Conservation (phyloP, 2,797 vertebrate species). For the Malacoraja senta region DNA sequence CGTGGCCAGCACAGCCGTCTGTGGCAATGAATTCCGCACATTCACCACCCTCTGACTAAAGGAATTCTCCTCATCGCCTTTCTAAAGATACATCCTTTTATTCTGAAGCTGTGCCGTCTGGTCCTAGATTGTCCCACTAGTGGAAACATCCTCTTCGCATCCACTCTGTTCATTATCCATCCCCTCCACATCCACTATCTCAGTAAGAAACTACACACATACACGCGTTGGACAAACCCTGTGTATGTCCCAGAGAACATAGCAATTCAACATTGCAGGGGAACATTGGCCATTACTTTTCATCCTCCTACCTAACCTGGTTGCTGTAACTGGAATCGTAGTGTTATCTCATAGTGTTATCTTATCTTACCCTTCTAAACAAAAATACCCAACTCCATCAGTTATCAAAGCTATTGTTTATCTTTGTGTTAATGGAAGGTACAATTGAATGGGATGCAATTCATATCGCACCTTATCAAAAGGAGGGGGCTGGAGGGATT, state of each 20-base stretch:
- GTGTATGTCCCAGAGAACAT: not conserved
- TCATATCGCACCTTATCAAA: too few species aligned
- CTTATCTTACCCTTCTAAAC: not conserved
- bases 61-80: too few species aligned
- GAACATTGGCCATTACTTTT: not conserved
- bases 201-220: not conserved
- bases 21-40: too few species aligned
- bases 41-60: too few species aligned
- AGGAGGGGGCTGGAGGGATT: not conserved
- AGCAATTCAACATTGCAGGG: not conserved
- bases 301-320: not conserved
- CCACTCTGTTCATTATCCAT: too few species aligned
- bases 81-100: too few species aligned
- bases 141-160: too few species aligned
- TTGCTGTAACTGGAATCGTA: not conserved
- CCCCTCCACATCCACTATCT: too few species aligned
- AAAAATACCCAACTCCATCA: not conserved
- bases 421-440: not conserved
- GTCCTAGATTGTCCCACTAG: too few species aligned
- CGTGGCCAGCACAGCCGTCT: too few species aligned
- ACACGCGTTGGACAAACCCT: not conserved
- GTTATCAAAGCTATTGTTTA: not conserved
- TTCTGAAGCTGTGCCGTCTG: too few species aligned
- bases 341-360: not conserved
- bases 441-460: not conserved